Conservation (phyloP, 2,113 vertebrate genomes). For the Drymodes brunneopygia region DNA sequence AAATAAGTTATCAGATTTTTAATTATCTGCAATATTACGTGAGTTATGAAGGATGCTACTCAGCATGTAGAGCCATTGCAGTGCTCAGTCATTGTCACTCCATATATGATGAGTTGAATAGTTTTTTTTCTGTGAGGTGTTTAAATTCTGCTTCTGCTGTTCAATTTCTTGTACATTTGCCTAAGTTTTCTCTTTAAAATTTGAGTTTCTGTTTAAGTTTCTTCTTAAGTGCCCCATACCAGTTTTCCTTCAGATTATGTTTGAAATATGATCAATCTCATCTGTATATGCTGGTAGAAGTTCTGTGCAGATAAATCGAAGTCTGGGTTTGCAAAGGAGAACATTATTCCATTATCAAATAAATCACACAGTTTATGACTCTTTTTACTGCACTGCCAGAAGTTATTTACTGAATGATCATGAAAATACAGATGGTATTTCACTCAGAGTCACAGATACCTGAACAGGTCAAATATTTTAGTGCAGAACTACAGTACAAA, state of each 20-base stretch:
- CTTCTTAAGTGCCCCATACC: background rate
- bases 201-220: background rate
- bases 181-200: background rate
- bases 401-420: slow-evolving; percentile 46
- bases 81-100: background rate
- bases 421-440: slow-evolving; percentile 45
- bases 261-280: background rate
- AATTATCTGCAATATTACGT: background rate
- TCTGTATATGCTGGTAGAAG: slow-evolving; percentile 1
- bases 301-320: slow-evolving; percentile 32
- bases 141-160: background rate
- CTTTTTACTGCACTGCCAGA: slow-evolving; percentile 29
- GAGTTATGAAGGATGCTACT: background rate
- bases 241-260: background rate
- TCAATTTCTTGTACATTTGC: background rate
- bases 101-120: background rate
- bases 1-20: background rate
- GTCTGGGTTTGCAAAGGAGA: slow-evolving; percentile 26
- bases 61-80: background rate
- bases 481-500: background rate
- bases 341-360: slow-evolving; percentile 46
- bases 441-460: background rate
- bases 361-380: slow-evolving; percentile 55
- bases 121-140: background rate
- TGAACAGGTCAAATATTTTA: slow-evolving; percentile 6